Base-by-base conservation (phyloP, 2,797 vertebrate genomes). In the Meda fulgida region DNA sequence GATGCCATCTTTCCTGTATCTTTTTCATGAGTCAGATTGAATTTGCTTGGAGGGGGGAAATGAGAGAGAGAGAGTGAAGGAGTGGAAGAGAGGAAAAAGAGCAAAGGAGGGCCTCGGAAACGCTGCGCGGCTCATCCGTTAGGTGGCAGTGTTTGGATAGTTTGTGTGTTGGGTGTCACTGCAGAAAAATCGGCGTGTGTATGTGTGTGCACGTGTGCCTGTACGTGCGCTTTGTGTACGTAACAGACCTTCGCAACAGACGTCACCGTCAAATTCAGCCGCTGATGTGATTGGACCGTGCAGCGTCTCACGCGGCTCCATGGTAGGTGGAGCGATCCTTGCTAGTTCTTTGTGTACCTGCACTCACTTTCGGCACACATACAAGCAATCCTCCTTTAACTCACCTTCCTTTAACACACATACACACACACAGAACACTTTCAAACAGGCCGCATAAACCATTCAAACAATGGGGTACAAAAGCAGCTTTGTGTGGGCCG, bases 1-100 rank as follows among this genome's bases (percentile, higher is more conserved):
- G 87, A 91, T 88, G 89, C 83, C 87, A 90, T 91, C 90, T 89
- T 90, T 90, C 88, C 88, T 88, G 89, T 84, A 87, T 86, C 85
- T 89, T 89, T 90, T 89, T 85, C 84, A 51, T 84, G 88, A 87
- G 86, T 90, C 84, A 86, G 83, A 87, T 88, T 88, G 76, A 86
- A 89, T 91, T 90, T 90, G 83, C 85, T 86, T 89, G 83, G 81
- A 71, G 73, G 85, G 79, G 79, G 87, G 85, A 85, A 88, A 87
- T 85, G 85, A 87, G 85, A 87, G 72, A 69, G 71, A 48, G 78
- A 26, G 67, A 67, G 14, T 51, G 43, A 53, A 75, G 46, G 26
- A 67, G 58, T 53, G 71, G 36, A 70, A 73, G 76, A 78, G 48
- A 73, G 53, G 1, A 63, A 48, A 73, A 70, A 69, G 75, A 10